A percentile compares a stretch with the other conserved stretches of the same genome.
Conservation (phyloP, 2,797 vertebrate genomes). For the Mus spretus region DNA sequence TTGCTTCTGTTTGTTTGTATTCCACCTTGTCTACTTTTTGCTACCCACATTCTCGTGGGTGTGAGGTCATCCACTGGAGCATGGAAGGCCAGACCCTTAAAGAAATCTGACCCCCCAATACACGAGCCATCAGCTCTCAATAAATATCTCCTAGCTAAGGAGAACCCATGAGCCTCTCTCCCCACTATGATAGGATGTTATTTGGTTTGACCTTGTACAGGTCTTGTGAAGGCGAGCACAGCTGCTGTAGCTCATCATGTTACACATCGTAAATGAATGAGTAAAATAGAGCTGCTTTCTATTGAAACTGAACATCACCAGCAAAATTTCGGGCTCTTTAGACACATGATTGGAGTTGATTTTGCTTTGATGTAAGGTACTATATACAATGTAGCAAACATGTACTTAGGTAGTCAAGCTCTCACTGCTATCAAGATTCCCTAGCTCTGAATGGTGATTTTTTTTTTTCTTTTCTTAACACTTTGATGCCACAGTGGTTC, state of each 20-base stretch:
- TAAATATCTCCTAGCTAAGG: not conserved
- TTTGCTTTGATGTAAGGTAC: slow-evolving; percentile 18
- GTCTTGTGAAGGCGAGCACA: not conserved
- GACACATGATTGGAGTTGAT: slow-evolving; percentile 40
- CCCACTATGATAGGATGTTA: not conserved
- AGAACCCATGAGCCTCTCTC: too few species aligned
- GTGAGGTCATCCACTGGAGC: too few species aligned
- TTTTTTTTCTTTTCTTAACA: not conserved
- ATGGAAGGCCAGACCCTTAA: not conserved
- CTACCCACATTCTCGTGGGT: not conserved
- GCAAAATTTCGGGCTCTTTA: slow-evolving; percentile 34
- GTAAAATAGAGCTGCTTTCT: not conserved
- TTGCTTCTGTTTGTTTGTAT: not conserved
- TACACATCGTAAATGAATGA: not conserved
- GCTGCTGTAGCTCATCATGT: not conserved
- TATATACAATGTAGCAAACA: not conserved
- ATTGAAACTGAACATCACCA: slow-evolving; percentile 3
- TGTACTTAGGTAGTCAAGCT: not conserved
- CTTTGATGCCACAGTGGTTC: not conserved
- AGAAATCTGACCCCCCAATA: not conserved
- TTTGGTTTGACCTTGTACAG: not conserved
- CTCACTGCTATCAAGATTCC: not conserved
- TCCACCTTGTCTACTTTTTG: not conserved
- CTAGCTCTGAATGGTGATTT: not conserved
- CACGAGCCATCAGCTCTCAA: not conserved